Conservation (phyloP, 1,140 invertebrate species). For the Colletes latitarsis region DNA sequence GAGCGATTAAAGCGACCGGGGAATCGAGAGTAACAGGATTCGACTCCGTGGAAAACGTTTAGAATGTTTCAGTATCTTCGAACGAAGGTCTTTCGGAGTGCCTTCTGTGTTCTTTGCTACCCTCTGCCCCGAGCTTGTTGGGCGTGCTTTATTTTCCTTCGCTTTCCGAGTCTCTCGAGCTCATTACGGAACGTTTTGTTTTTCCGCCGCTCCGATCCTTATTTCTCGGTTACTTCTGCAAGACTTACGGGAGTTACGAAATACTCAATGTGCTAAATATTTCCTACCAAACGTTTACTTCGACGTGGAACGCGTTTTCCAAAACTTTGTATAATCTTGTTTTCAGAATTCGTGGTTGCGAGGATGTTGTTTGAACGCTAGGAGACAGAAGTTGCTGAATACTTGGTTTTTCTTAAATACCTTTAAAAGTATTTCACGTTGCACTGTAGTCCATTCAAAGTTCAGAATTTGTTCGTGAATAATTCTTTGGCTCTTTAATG, state of each 20-base stretch:
- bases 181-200: not conserved
- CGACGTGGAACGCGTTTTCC: not conserved
- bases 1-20: not conserved
- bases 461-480: too few relatives aligned
- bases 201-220: not conserved
- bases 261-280: not conserved
- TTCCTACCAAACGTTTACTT: not conserved
- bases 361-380: too few relatives aligned
- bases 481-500: too few relatives aligned
- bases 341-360: not conserved
- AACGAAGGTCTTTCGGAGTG: not conserved
- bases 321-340: not conserved
- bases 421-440: too few relatives aligned
- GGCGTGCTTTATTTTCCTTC: not conserved
- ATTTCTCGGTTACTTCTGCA: not conserved
- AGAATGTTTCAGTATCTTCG: constrained; percentile 1
- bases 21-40: constrained; percentile 13
- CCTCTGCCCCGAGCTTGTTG: not conserved
- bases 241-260: not conserved
- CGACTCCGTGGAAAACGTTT: not conserved
- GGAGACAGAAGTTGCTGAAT: too few relatives aligned
- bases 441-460: too few relatives aligned
- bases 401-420: too few relatives aligned
- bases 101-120: not conserved
- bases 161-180: not conserved